phyloP scores from a whole-genome alignment of 1,140 invertebrate species.

The Delia radicum region DNA sequence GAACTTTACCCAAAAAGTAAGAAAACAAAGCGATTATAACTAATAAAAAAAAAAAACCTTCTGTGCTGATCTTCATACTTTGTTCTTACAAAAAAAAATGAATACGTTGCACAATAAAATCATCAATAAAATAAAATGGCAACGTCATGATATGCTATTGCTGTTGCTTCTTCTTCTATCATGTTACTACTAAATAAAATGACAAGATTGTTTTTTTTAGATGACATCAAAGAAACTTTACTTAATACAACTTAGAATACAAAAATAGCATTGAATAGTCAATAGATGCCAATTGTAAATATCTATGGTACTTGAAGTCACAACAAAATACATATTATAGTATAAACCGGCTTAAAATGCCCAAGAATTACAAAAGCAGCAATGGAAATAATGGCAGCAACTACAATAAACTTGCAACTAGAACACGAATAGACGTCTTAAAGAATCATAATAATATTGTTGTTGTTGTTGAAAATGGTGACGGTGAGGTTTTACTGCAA shows the following conservation, averaged over 20 bases:
- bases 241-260: background rate
- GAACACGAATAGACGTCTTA: background rate
- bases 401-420: background rate
- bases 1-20: no score
- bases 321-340: background rate
- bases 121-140: conserved; percentile 12
- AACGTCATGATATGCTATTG: conserved; percentile 9
- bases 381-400: background rate
- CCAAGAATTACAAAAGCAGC: background rate
- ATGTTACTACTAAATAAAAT: conserved; percentile 5
- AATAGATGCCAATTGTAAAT: conserved; percentile 16
- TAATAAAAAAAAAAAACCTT: background rate
- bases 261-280: conserved; percentile 9
- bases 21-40: no score
- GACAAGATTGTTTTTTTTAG: conserved; percentile 11
- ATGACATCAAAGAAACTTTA: conserved; percentile 9
- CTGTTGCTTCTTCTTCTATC: background rate
- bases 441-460: background rate
- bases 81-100: background rate
- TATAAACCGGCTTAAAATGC: conserved; percentile 13
- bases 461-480: background rate
- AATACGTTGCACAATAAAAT: background rate
- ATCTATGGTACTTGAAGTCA: background rate
- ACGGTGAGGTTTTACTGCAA: background rate
- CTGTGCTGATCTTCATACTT: background rate